Percentiles rank a stretch among this genome's conserved stretches.
These are phyloP conservation scores for Eurosta solidaginis DNA, from an alignment of 1,140 invertebrate species.

Conservation along the genomic window DNA sequence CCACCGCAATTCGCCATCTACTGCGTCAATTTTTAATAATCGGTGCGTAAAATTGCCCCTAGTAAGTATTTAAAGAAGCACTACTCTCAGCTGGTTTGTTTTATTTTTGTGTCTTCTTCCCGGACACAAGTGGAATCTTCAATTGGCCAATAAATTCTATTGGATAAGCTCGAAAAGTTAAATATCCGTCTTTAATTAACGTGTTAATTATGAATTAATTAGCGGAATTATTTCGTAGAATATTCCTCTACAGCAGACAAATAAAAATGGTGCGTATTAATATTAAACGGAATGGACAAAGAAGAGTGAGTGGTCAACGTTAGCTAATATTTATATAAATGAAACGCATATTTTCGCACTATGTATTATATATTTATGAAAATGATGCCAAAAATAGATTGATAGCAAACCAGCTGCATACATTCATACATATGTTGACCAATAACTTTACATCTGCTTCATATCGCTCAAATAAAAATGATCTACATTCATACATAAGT, in stretches of 20 bases:
- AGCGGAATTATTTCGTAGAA: neutral
- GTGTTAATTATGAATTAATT: constrained; percentile 25
- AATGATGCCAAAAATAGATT: constrained; percentile 23
- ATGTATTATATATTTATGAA: constrained; percentile 17
- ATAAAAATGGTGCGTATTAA: neutral
- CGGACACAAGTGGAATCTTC: neutral
- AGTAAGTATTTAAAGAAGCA: neutral
- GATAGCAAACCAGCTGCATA: neutral
- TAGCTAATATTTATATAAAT: neutral
- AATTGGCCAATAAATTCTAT: neutral
- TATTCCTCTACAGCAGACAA: neutral
- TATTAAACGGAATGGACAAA: neutral
- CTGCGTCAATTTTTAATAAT: no score
- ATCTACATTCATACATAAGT: neutral
- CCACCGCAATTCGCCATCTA: no score
- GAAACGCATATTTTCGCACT: neutral
- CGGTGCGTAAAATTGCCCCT: no score
- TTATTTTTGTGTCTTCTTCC: constrained; percentile 18
- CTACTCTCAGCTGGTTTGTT: constrained; percentile 5
- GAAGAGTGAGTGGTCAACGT: neutral
- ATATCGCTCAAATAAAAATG: neutral
- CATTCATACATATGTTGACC: neutral
- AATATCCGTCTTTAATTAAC: constrained; percentile 20
- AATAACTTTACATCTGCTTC: neutral
- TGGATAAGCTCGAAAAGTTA: neutral